Evolutionary conservation across 2,888 invertebrate species (phyloP).

Genomic region (Taphrorychus bicolor): DNA sequence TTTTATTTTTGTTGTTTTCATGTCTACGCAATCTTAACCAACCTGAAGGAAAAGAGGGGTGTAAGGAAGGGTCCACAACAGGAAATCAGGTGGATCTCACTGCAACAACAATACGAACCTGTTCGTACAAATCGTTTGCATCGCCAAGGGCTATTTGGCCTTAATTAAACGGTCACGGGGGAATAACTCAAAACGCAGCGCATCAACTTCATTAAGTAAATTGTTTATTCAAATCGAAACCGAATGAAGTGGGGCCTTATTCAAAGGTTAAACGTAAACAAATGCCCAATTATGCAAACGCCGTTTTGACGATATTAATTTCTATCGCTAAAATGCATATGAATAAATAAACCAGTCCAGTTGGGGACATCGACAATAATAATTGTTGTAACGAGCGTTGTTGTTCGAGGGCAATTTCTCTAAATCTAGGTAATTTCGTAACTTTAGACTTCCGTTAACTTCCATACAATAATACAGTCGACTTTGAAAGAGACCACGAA

Average conservation of each 20-base stretch:
- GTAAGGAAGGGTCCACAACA: too few relatives aligned
- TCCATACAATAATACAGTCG: too few relatives aligned
- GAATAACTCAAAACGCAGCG: slow-evolving; percentile 6
- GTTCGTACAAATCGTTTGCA: not conserved
- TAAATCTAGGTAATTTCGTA: too few relatives aligned
- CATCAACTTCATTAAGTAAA: slow-evolving; percentile 30
- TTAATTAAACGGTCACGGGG: slow-evolving; percentile 22
- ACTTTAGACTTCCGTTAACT: too few relatives aligned
- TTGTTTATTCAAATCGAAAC: slow-evolving; percentile 32
- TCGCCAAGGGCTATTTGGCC: slow-evolving; percentile 19
- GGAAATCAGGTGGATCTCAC: not conserved
- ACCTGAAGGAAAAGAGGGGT: not conserved
- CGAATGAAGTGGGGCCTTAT: slow-evolving; percentile 23
- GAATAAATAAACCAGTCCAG: not conserved
- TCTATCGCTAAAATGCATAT: slow-evolving; percentile 2
- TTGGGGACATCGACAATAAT: not conserved
- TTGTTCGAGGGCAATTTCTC: too few relatives aligned
- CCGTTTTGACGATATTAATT: slow-evolving; percentile 24
- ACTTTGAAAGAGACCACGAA: too few relatives aligned
- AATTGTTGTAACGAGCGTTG: not conserved
- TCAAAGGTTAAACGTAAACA: slow-evolving; percentile 28
- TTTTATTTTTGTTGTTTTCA: not conserved
- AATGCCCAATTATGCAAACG: slow-evolving; percentile 19
- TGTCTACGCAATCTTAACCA: not conserved
- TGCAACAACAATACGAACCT: not conserved